These are phyloP conservation scores for Berghia stephanieae DNA, from an alignment of 1,140 invertebrate genomes.

Conservation along the genomic window DNA sequence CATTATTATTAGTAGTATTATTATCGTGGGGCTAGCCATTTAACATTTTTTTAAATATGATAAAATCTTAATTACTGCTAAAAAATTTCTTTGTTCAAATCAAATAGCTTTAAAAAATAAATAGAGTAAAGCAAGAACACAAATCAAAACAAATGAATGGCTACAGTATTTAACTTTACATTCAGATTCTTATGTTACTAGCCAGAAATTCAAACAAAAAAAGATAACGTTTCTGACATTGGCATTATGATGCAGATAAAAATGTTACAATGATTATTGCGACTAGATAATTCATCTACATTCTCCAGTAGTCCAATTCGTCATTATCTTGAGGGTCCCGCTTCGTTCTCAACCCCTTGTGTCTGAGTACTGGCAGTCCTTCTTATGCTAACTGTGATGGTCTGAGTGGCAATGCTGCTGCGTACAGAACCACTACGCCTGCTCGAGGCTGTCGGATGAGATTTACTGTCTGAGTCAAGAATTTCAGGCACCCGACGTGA, in stretches of 20 bases:
- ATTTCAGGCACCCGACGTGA: constrained; percentile 12
- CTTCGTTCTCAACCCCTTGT: neutral
- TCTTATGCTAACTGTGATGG: constrained; percentile 38
- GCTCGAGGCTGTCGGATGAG: neutral
- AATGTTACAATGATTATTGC: neutral
- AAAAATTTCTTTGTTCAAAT: neutral
- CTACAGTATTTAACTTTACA: too few relatives aligned
- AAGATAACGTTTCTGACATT: neutral
- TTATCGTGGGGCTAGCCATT: neutral
- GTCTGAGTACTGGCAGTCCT: constrained; percentile 49
- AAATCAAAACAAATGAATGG: neutral
- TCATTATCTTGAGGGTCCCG: neutral
- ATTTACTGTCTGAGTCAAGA: neutral
- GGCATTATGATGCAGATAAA: neutral
- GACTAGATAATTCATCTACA: neutral
- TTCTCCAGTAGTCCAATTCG: too few relatives aligned
- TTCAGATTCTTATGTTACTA: too few relatives aligned
- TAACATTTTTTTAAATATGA: neutral
- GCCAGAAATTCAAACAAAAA: neutral
- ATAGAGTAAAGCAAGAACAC: neutral
- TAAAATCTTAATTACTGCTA: neutral
- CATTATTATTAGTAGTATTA: neutral
- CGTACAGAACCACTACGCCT: neutral
- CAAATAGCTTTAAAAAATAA: neutral
- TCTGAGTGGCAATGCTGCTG: constrained; percentile 46